phyloP scores from a whole-genome alignment of 2,797 vertebrate species.

The Sarcophilus harrisii region DNA sequence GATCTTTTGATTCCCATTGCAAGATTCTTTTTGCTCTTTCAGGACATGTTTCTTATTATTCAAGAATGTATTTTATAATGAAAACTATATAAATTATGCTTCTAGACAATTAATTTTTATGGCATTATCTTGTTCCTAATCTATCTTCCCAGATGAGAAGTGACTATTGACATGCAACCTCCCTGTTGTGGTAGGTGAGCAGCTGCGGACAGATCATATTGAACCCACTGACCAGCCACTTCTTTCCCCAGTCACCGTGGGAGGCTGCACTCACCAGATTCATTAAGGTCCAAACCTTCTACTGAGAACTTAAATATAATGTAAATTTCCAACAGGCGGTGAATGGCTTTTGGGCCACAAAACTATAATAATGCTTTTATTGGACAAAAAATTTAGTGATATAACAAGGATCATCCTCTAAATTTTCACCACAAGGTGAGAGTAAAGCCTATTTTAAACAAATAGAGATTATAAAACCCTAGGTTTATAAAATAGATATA shows the following conservation, averaged over 20 bases:
- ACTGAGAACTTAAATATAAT: neutral
- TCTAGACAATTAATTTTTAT: neutral
- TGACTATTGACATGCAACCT: neutral
- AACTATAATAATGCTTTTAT: neutral
- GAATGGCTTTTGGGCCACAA: neutral
- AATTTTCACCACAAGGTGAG: neutral
- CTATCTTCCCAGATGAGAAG: neutral
- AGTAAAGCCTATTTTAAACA: neutral
- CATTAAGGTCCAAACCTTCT: neutral
- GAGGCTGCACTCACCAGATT: neutral
- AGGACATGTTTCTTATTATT: neutral
- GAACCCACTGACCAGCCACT: neutral
- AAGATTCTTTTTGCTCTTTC: neutral
- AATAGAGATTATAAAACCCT: neutral
- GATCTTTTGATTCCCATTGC: neutral
- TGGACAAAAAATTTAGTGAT: neutral
- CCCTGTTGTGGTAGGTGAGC: neutral
- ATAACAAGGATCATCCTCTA: neutral
- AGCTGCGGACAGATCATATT: neutral
- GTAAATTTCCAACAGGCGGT: neutral
- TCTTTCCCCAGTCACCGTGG: neutral
- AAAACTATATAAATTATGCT: neutral
- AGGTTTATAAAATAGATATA: neutral
- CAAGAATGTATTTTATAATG: neutral
- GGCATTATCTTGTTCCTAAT: neutral